Percentiles rank a stretch among this genome's conserved stretches.
Conservation (phyloP, 2,888 invertebrate genomes). For the Andricus curvator region DNA sequence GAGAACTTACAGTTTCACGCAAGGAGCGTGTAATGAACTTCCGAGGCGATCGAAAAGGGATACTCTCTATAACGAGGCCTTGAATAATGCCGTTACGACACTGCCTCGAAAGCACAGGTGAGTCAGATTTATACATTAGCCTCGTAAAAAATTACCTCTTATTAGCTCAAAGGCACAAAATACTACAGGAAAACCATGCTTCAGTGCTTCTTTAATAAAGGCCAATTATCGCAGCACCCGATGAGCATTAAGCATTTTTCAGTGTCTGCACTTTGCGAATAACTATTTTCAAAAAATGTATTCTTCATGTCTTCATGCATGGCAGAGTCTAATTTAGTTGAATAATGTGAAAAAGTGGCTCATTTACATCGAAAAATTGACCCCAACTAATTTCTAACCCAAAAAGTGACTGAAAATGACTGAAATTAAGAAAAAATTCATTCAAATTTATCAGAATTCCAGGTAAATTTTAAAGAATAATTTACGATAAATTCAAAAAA, state of each 20-base stretch:
- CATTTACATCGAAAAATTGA: no score
- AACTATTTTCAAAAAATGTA: no score
- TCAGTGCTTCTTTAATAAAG: conserved; percentile 8
- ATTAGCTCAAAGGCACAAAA: conserved; percentile 19
- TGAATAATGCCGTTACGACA: conserved; percentile 67
- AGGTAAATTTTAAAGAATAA: no score
- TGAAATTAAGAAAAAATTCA: no score
- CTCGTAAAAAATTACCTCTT: conserved; percentile 18
- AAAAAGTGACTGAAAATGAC: no score
- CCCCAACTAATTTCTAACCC: no score
- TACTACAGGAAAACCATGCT: conserved; percentile 15
- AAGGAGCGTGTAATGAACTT: conserved; percentile 64
- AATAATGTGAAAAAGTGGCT: no score
- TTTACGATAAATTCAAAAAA: no score
- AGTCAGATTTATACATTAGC: conserved; percentile 51
- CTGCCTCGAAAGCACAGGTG: conserved; percentile 69
- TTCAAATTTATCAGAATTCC: no score
- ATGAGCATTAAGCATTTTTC: conserved; percentile 5
- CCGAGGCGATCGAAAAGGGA: conserved; percentile 62
- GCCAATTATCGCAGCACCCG: conserved; percentile 11
- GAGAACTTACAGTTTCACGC: conserved; percentile 72
- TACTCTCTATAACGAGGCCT: conserved; percentile 62
- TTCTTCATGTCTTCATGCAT: no score
- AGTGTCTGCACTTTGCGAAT: background rate
- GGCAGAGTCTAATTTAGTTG: no score